Base-by-base conservation (phyloP, 2,888 invertebrate genomes). In the Sabatieria punctata region DNA sequence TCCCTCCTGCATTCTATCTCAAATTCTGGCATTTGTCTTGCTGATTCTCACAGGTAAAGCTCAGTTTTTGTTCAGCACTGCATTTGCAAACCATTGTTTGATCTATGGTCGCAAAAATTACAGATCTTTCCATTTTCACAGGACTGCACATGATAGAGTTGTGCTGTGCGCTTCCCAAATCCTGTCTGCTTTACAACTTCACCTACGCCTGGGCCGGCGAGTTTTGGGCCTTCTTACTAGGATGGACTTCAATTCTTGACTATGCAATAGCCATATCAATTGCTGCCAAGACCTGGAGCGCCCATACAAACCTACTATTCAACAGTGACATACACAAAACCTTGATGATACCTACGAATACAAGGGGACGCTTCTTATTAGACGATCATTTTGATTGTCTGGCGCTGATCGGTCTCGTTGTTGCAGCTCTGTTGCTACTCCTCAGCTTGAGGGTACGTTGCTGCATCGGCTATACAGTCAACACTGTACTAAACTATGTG, bases 1-100 rank as follows among this genome's bases (percentile, higher is more conserved):
- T n/a, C 56, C 56, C 18, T 52, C 54, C 2, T 51, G 53, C 1
- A 45, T 53, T 3, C 45, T 56, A 19, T 51, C 56, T 1, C 27
- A 54, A 4, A 48, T 56, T 33, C 41, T 53, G n/a, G 49, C 54
- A 1, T 56, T 54, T 36, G 21, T 55, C 15, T 43, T 53, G 15
- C 41, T 49, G 2, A 50, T 50, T 19, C 41, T 53, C 15, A 40
- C 53, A 30, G 49, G 54, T 55, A 36, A 45, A 30, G 30, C 30
- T 11, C 30, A 8, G 30, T 30, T 8, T 15, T 8, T 30, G 30
- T 15, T 8, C 30, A 15, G 15, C 30, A 30, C 30, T 30, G 30
- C 30, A 30, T 15, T 8, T 30, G 30, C 15, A 30, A 15, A 8
- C 30, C 30, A 30, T 15, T 30, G 30, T 15, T 30, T 11, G 8